A percentile compares a stretch with the other conserved stretches of the same genome.
phyloP scores from a whole-genome alignment of 2,888 invertebrate genomes.

The Epinotia demarniana region DNA sequence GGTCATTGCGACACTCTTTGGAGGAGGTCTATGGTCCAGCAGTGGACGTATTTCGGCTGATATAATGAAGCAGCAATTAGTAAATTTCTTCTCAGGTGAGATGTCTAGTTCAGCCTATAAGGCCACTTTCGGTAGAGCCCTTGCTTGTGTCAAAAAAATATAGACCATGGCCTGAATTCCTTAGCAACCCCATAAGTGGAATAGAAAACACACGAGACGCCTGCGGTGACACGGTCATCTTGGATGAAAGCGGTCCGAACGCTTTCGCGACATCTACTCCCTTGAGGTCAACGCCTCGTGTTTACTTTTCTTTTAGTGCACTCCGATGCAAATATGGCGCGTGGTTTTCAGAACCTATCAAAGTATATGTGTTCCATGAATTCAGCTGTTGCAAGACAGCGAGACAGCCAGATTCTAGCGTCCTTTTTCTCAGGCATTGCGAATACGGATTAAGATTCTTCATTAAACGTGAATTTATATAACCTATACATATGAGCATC shows the following conservation, averaged over 20 bases:
- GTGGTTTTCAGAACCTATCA: constrained; percentile 1
- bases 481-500: neutral
- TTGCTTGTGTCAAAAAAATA: neutral
- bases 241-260: constrained; percentile 42
- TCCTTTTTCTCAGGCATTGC: neutral
- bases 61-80: neutral
- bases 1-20: too few species aligned
- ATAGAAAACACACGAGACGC: constrained; percentile 39
- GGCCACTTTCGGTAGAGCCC: neutral
- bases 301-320: constrained; percentile 35
- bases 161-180: constrained; percentile 17
- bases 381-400: neutral
- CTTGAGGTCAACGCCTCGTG: constrained; percentile 38
- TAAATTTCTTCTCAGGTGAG: too few species aligned
- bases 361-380: neutral
- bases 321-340: constrained; percentile 3
- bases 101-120: neutral
- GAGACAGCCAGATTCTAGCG: neutral
- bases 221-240: constrained; percentile 43
- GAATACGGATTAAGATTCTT: neutral
- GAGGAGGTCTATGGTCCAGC: too few species aligned
- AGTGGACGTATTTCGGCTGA: too few species aligned
- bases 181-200: constrained; percentile 25
- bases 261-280: constrained; percentile 42
- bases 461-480: neutral